Evolutionary conservation across 2,113 vertebrate species (phyloP).

Genomic region (Progne subis): DNA sequence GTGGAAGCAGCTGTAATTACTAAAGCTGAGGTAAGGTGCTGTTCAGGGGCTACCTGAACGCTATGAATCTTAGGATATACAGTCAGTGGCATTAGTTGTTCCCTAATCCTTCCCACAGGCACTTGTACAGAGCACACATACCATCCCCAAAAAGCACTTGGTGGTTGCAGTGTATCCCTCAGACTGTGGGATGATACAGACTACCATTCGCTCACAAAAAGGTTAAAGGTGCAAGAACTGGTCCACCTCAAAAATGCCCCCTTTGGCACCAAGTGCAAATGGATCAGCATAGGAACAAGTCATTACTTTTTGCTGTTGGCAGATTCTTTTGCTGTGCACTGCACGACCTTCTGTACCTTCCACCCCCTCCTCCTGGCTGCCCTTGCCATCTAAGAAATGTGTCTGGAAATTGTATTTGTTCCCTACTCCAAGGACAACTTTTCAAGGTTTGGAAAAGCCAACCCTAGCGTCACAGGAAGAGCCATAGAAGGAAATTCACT

Average conservation of each 20-base stretch:
- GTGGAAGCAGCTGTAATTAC: neutral
- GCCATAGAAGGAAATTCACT: neutral
- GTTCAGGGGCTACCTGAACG: neutral
- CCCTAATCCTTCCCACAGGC: neutral
- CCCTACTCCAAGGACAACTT: neutral
- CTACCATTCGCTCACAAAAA: fast-evolving
- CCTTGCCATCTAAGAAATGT: neutral
- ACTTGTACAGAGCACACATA: neutral
- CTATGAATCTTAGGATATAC: neutral
- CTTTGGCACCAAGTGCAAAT: neutral
- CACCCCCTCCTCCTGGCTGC: neutral
- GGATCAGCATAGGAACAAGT: neutral
- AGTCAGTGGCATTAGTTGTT: neutral
- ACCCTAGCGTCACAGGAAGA: neutral
- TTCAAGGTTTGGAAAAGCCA: neutral
- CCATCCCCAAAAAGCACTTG: neutral
- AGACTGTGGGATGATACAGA: fast-evolving
- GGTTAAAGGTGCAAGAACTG: neutral
- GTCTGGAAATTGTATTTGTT: neutral
- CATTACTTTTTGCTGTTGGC: neutral
- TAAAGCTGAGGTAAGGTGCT: neutral
- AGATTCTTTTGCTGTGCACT: neutral
- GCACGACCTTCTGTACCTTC: neutral
- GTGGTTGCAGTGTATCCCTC: neutral
- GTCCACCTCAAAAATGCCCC: neutral